Evolutionary conservation across 1,140 invertebrate genomes (phyloP).

Genomic region (Drosophila azteca): DNA sequence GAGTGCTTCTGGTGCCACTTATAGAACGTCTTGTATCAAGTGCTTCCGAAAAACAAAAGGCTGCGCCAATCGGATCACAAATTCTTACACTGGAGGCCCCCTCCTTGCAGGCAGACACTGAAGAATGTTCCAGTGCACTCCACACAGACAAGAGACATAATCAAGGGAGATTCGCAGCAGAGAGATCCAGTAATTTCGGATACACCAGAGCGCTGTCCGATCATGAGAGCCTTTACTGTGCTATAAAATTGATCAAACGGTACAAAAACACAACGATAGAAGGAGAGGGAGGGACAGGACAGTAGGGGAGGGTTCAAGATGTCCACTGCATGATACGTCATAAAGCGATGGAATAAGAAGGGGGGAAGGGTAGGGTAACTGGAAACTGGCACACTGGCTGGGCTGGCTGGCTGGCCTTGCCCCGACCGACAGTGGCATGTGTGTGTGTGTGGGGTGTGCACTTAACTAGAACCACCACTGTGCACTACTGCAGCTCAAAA

Average conservation of each 20-base stretch:
- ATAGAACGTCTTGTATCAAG: too few relatives aligned
- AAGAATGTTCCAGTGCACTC: too few relatives aligned
- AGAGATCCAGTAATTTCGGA: too few relatives aligned
- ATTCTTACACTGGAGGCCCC: too few relatives aligned
- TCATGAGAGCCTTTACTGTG: slow-evolving; percentile 22
- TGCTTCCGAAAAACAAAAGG: too few relatives aligned
- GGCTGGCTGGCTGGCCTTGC: slow-evolving; percentile 37
- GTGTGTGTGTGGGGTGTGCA: slow-evolving; percentile 18
- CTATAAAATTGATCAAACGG: slow-evolving; percentile 16
- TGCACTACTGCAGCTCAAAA: slow-evolving; percentile 20
- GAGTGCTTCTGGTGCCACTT: too few relatives aligned
- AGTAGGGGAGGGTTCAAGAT: slow-evolving; percentile 31
- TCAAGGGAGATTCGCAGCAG: too few relatives aligned
- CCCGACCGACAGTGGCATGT: too few relatives aligned
- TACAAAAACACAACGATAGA: neutral
- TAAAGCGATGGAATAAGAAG: neutral
- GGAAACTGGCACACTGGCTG: slow-evolving; percentile 49
- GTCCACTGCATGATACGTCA: slow-evolving; percentile 22
- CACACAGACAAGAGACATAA: too few relatives aligned
- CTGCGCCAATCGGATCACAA: too few relatives aligned
- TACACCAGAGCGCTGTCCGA: too few relatives aligned
- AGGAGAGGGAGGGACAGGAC: slow-evolving; percentile 1
- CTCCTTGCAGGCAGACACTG: too few relatives aligned
- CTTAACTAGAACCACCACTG: slow-evolving; percentile 51
- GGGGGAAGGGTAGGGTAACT: slow-evolving; percentile 19